A percentile compares a stretch with the other conserved stretches of the same genome.
phyloP scores from a whole-genome alignment of 2,113 vertebrate species.

The Catharus minimus region DNA sequence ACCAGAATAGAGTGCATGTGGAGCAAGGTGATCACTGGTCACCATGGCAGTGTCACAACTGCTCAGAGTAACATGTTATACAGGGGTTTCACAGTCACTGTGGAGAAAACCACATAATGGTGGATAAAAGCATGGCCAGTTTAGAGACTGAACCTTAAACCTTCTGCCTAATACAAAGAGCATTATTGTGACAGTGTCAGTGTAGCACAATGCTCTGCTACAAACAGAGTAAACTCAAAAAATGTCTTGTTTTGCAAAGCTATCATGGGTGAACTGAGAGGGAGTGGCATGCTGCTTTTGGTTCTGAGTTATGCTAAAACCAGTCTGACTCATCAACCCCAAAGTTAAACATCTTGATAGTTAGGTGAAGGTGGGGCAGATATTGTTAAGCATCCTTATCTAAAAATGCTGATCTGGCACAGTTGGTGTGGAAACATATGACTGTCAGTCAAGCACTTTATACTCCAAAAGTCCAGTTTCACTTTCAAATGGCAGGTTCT shows the following conservation, averaged over 20 bases:
- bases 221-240: background rate
- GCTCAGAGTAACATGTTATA: background rate
- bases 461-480: background rate
- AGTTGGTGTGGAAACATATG: background rate
- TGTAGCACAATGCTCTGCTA: background rate
- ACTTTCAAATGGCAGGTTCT: background rate
- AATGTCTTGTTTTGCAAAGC: background rate
- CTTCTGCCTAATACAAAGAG: background rate
- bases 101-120: background rate
- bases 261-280: background rate
- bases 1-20: background rate
- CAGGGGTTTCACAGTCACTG: background rate
- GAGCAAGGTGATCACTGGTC: background rate
- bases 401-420: background rate
- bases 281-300: background rate
- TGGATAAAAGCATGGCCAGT: background rate
- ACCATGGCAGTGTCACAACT: background rate
- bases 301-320: background rate
- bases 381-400: background rate
- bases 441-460: background rate
- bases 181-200: background rate
- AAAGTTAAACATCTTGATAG: background rate
- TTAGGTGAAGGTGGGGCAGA: background rate
- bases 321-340: background rate
- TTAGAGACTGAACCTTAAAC: background rate